phyloP scores from a whole-genome alignment of 2,888 invertebrate genomes.

The Anthophora plumipes region DNA sequence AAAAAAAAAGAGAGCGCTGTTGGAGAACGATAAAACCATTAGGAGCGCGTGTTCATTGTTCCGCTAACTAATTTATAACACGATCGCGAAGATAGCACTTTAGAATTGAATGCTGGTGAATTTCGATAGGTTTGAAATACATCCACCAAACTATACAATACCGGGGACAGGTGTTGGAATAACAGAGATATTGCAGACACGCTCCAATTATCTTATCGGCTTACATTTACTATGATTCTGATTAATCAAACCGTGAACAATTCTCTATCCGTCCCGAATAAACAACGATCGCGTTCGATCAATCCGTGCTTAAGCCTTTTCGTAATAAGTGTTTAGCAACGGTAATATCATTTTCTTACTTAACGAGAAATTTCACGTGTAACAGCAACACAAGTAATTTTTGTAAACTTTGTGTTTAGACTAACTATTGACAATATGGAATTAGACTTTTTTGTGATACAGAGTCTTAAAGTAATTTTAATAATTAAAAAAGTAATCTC shows the following conservation, averaged over 20 bases:
- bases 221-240: constrained; percentile 39
- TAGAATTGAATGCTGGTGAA: constrained; percentile 4
- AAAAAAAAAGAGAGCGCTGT: too few relatives aligned
- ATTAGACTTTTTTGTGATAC: too few relatives aligned
- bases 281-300: constrained; percentile 17
- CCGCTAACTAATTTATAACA: constrained; percentile 34
- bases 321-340: background rate
- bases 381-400: too few relatives aligned
- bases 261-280: background rate
- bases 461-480: too few relatives aligned
- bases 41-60: constrained; percentile 7
- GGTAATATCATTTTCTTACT: background rate
- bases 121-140: constrained; percentile 39
- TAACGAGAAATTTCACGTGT: too few relatives aligned
- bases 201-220: constrained; percentile 61
- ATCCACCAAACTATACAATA: constrained; percentile 19
- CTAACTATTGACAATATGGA: too few relatives aligned
- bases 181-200: constrained; percentile 41
- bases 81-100: constrained; percentile 12
- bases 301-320: background rate
- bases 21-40: constrained; percentile 21
- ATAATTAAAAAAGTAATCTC: too few relatives aligned
- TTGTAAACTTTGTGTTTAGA: too few relatives aligned
- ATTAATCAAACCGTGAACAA: constrained; percentile 47
- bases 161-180: constrained; percentile 47